Percentiles rank a stretch among this genome's conserved stretches.
Evolutionary conservation across 2,797 vertebrate species (phyloP).

Genomic region (Pantherophis vulpinus): DNA sequence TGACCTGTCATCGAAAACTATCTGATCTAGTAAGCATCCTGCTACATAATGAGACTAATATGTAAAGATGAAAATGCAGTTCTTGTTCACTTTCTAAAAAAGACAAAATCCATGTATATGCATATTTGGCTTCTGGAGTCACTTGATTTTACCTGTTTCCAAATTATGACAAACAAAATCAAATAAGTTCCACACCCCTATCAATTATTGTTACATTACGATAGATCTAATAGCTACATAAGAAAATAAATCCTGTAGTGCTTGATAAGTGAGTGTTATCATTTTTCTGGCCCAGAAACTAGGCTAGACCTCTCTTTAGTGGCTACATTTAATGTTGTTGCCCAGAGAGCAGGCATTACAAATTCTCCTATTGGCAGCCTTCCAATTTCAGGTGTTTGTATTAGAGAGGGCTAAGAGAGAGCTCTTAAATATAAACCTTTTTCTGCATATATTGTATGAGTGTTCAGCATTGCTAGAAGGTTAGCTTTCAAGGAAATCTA

Average conservation of each 20-base stretch:
- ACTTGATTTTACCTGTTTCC: background rate
- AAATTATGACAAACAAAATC: background rate
- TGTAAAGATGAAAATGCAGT: background rate
- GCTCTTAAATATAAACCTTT: background rate
- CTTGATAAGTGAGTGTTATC: background rate
- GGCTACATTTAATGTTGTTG: background rate
- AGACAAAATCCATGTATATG: background rate
- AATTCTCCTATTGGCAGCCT: background rate
- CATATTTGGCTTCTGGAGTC: background rate
- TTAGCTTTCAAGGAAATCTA: constrained; percentile 6
- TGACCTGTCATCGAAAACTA: background rate
- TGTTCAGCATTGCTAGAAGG: background rate
- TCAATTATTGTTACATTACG: background rate
- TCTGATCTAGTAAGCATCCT: constrained; percentile 3
- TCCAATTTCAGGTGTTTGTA: background rate
- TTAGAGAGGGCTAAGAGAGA: background rate
- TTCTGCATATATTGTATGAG: background rate
- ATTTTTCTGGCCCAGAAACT: background rate
- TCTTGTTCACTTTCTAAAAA: background rate
- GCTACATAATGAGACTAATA: background rate
- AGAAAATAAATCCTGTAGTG: background rate
- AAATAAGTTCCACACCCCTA: background rate
- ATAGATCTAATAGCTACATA: background rate
- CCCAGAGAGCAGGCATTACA: background rate
- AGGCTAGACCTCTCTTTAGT: background rate